These are phyloP conservation scores for Thumatha senex DNA, from an alignment of 2,888 invertebrate genomes.

Conservation along the genomic window DNA sequence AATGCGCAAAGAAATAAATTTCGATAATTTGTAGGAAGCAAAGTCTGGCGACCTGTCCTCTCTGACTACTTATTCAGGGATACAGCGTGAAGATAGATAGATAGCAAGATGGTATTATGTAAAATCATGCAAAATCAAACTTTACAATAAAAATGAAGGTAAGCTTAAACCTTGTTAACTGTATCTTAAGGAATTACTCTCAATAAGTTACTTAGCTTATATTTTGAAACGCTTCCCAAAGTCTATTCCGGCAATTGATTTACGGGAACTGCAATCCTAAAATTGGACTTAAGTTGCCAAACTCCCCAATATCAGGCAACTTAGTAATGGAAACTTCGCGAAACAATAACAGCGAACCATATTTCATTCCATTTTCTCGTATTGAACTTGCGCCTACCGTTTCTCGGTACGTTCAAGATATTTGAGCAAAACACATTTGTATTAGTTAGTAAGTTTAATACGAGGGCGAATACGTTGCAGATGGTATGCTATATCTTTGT, in stretches of 20 bases:
- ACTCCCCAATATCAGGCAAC: conserved; percentile 45
- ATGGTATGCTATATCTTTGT: conserved; percentile 10
- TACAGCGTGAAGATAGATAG: too few species aligned
- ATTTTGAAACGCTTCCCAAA: conserved; percentile 1
- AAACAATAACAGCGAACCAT: conserved; percentile 60
- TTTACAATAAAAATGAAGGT: too few species aligned
- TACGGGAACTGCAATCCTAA: conserved; percentile 36
- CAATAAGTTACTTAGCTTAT: too few species aligned
- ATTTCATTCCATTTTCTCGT: conserved; percentile 56
- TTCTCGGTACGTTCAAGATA: conserved; percentile 22
- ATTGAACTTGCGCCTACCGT: conserved; percentile 41
- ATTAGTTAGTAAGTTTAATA: conserved; percentile 40
- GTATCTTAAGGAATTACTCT: not conserved
- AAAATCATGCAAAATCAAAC: too few species aligned
- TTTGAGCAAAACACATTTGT: conserved; percentile 37
- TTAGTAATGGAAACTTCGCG: conserved; percentile 46
- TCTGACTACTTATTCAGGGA: too few species aligned
- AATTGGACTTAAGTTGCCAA: conserved; percentile 28
- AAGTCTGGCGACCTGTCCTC: too few species aligned
- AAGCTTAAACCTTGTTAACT: too few species aligned
- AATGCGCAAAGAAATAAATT: too few species aligned
- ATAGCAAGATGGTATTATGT: too few species aligned
- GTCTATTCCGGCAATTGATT: conserved; percentile 26
- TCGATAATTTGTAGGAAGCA: too few species aligned
- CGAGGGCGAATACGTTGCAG: conserved; percentile 22